phyloP scores from a whole-genome alignment of 2,888 invertebrate species.

The Hypomecis punctinalis region DNA sequence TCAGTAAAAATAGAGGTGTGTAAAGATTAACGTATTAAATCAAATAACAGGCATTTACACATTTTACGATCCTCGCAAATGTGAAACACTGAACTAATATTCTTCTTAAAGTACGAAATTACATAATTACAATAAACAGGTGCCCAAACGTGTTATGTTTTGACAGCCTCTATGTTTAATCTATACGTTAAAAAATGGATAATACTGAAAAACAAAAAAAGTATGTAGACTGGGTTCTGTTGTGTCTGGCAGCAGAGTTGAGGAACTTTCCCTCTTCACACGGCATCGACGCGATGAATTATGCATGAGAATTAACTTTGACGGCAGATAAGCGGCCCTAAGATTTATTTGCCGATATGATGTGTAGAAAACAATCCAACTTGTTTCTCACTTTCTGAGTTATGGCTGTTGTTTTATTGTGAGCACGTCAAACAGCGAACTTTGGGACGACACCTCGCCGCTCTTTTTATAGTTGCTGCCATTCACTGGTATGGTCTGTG shows the following conservation, averaged over 20 bases:
- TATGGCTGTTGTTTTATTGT: constrained; percentile 81
- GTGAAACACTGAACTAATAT: no score
- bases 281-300: constrained; percentile 79
- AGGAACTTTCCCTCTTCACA: constrained; percentile 72
- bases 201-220: background rate
- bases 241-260: constrained; percentile 47
- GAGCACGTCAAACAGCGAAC: constrained; percentile 70
- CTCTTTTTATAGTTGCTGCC: constrained; percentile 43
- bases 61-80: no score
- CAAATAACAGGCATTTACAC: no score
- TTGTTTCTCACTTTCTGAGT: constrained; percentile 78
- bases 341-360: constrained; percentile 84
- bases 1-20: no score
- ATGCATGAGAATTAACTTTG: constrained; percentile 84
- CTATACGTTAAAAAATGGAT: no score
- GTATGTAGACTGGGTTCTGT: constrained; percentile 49
- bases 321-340: constrained; percentile 80
- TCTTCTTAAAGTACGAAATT: no score
- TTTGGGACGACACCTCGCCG: constrained; percentile 51
- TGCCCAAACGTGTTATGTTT: no score
- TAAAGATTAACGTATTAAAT: no score
- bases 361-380: constrained; percentile 83
- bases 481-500: constrained; percentile 14
- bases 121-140: no score
- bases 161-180: no score